Evolutionary conservation across 2,888 invertebrate species (phyloP).

Genomic region (Drosophila quinaria): DNA sequence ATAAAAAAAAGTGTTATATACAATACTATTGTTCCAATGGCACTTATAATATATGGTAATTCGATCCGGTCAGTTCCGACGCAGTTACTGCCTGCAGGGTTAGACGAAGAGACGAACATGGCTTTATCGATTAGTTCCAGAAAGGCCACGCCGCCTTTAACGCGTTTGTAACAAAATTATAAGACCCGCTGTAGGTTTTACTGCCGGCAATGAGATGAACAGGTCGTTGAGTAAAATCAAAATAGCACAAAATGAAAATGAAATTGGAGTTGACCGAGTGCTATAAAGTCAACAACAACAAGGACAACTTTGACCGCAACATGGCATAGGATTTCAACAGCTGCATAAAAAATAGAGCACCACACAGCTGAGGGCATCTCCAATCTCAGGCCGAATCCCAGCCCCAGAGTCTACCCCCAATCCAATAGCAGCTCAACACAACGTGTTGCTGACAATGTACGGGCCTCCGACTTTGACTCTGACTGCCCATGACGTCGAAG

Average conservation of each 20-base stretch:
- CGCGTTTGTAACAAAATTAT: not conserved
- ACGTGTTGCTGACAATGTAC: slow-evolving; percentile 60
- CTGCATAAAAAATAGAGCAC: slow-evolving; percentile 24
- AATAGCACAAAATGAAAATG: slow-evolving; percentile 49
- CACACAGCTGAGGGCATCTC: slow-evolving; percentile 19
- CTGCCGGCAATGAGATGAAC: slow-evolving; percentile 48
- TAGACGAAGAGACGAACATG: no score
- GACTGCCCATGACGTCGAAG: slow-evolving; percentile 35
- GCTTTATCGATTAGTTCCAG: no score
- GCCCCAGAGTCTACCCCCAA: not conserved
- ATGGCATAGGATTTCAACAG: slow-evolving; percentile 29
- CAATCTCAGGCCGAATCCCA: slow-evolving; percentile 5
- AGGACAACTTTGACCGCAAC: slow-evolving; percentile 1
- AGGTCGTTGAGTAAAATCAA: slow-evolving; percentile 56
- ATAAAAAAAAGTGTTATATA: no score
- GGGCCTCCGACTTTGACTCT: slow-evolving; percentile 24
- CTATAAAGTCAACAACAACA: slow-evolving; percentile 51
- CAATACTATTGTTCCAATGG: no score
- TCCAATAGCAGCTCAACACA: slow-evolving; percentile 26
- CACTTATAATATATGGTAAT: no score
- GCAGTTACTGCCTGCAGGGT: no score
- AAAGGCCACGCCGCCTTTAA: no score
- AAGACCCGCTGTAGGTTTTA: slow-evolving; percentile 24
- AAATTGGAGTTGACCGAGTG: slow-evolving; percentile 58
- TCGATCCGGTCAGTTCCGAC: no score